Evolutionary conservation across 1,140 invertebrate species (phyloP).

Genomic region (Drosophila chauvacae): DNA sequence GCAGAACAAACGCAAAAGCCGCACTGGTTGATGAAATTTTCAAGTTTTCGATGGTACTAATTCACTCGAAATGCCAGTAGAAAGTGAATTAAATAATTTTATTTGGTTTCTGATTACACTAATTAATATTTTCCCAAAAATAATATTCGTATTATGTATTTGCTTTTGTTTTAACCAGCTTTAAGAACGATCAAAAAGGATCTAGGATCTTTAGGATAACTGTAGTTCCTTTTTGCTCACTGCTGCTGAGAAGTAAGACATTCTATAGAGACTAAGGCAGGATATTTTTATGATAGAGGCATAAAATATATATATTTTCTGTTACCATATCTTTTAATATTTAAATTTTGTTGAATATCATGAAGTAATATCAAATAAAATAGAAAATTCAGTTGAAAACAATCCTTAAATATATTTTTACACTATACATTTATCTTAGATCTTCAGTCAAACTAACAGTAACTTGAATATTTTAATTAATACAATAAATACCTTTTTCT

Average conservation of each 20-base stretch:
- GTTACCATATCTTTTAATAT: not conserved
- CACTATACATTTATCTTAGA: too few species aligned
- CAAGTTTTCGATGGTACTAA: slow-evolving; percentile 10
- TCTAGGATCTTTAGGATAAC: not conserved
- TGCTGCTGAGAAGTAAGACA: not conserved
- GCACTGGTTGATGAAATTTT: slow-evolving; percentile 3
- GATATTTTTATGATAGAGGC: not conserved
- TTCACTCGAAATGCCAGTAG: slow-evolving; percentile 1
- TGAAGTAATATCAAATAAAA: too few species aligned
- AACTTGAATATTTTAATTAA: not conserved
- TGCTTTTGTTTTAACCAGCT: too few species aligned
- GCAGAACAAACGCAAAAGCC: slow-evolving; percentile 13
- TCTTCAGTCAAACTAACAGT: not conserved
- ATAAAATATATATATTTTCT: too few species aligned
- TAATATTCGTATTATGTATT: not conserved
- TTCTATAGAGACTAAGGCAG: not conserved
- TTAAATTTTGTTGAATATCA: too few species aligned
- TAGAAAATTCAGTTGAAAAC: too few species aligned
- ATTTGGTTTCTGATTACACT: too few species aligned
- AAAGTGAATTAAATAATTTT: not conserved
- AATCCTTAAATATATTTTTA: not conserved
- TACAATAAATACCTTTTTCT: not conserved
- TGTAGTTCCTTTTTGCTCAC: not conserved
- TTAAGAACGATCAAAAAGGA: not conserved
- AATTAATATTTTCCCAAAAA: not conserved